These are phyloP conservation scores for Temnothorax ravouxi DNA, from an alignment of 2,888 invertebrate species.

Conservation along the genomic window DNA sequence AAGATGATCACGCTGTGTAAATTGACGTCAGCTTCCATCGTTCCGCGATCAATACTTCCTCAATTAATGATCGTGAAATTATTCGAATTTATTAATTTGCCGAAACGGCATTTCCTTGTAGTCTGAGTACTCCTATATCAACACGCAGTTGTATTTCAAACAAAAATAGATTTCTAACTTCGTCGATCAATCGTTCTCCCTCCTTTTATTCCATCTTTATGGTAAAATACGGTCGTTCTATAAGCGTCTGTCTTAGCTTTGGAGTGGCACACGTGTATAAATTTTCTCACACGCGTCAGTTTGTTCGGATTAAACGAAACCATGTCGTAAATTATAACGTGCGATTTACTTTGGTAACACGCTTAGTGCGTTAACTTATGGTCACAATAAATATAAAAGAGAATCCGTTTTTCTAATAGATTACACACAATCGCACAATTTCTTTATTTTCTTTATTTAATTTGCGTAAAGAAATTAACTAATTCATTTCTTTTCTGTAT, in stretches of 20 bases:
- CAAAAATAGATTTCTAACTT: neutral
- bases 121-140: neutral
- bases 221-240: constrained; percentile 26
- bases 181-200: neutral
- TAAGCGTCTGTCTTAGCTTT: constrained; percentile 13
- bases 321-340: constrained; percentile 17
- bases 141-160: neutral
- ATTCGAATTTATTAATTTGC: constrained; percentile 13
- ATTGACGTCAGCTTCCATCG: constrained; percentile 27
- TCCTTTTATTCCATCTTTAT: neutral
- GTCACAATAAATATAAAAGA: neutral
- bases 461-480: neutral
- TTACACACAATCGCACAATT: neutral
- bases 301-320: neutral
- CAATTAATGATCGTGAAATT: neutral
- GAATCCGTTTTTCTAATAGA: neutral
- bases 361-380: neutral
- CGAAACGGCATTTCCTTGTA: neutral
- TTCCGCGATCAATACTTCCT: constrained; percentile 16
- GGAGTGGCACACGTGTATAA: constrained; percentile 10
- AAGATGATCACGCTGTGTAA: constrained; percentile 32
- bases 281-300: constrained; percentile 13
- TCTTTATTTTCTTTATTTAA: constrained; percentile 1
- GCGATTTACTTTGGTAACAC: constrained; percentile 22
- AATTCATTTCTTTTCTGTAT: neutral